Base-by-base conservation (phyloP, 2,888 invertebrate genomes). In the Drosophila differens region DNA sequence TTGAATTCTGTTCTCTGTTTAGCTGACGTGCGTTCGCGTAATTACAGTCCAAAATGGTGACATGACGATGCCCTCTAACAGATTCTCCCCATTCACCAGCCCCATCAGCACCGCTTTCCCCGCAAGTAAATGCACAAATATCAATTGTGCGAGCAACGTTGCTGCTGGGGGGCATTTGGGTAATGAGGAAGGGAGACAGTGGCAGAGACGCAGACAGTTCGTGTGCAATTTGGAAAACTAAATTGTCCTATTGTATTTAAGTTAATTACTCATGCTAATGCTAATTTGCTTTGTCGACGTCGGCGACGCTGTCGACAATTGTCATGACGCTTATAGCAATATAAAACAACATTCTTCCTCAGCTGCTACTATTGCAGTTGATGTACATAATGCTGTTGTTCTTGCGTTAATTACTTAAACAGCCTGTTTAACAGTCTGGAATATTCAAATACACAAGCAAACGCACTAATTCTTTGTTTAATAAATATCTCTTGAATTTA, bases 171-270 rank as follows among this genome's bases (percentile, higher is more conserved):
- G 54, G 47, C 52, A 22, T 41, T 58, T 19, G 60, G 32, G 39
- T 2, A 57, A 58, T 30, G 60, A 33, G 67, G 35, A 39, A 30
- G n/a, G 28, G n/a, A 12, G 37, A 70, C 68, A 12, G 37, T 5
- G 2, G 6, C 0, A 53, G 53, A 22, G 32, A n/a, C 41, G 37
- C 57, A 61, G 76, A 62, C 64, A 68, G 55, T 72, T 74, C 85
- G 79, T 70, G 74, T 75, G 79, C 85, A 89, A 89, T 89, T 89
- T 80, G 77, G 69, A 79, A 83, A 88, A 87, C 85, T 89, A 87
- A 88, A 89, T 88, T 87, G 88, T 85, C 76, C 85, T 81, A 89
- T 89, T 89, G 88, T 87, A 85, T 89, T 88, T 88, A 89, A 90
- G 90, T 88, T 88, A 88, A 88, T 88, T 89, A 88, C 85, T 89